Conservation (phyloP, 2,888 invertebrate species). For the Melikaiella ostensackeni region DNA sequence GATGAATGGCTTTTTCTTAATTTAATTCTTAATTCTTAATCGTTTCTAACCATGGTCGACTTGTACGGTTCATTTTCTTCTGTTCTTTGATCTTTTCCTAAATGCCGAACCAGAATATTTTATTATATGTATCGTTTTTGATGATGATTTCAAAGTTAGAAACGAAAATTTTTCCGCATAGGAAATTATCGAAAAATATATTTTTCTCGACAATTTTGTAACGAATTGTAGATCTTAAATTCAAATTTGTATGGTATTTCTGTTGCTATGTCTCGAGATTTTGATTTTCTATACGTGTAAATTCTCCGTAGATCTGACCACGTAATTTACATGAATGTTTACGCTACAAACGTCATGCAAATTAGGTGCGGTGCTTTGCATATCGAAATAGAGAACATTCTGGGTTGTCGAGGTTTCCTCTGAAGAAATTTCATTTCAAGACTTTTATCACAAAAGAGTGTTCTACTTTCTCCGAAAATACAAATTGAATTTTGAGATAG, state of each 20-base stretch:
- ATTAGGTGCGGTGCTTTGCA: constrained; percentile 20
- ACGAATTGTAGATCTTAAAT: neutral
- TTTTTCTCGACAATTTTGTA: neutral
- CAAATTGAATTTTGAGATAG: neutral
- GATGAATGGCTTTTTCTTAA: constrained; percentile 69
- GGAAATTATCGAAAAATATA: neutral
- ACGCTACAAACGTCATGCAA: constrained; percentile 17
- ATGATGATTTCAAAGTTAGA: neutral
- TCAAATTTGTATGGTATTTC: neutral
- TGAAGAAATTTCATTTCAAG: constrained; percentile 17
- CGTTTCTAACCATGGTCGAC: constrained; percentile 60
- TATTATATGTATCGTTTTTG: neutral
- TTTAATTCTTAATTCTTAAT: constrained; percentile 53
- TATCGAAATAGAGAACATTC: neutral
- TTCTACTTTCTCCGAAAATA: neutral
- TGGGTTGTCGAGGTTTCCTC: constrained; percentile 2
- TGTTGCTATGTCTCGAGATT: neutral
- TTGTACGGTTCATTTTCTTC: constrained; percentile 57
- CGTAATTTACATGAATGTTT: constrained; percentile 33
- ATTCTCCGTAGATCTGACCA: constrained; percentile 11
- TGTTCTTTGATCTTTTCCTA: constrained; percentile 26
- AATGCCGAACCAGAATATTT: neutral
- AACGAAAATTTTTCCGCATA: neutral
- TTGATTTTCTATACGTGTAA: neutral
- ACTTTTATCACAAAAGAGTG: neutral